Conservation (phyloP, 2,113 vertebrate genomes). For the Labeo rohita region DNA sequence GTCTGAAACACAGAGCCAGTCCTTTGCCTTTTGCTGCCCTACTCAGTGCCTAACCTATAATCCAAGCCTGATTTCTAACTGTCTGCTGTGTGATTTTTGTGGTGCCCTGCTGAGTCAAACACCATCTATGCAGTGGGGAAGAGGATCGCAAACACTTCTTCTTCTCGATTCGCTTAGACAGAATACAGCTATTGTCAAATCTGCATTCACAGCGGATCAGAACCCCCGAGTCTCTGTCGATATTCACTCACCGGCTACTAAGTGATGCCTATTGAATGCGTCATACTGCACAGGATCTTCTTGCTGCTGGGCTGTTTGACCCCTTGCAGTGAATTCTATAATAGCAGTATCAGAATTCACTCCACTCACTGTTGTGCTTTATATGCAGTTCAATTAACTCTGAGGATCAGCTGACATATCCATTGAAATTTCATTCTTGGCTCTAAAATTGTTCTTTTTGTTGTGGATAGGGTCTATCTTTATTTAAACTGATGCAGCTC, state of each 20-base stretch:
- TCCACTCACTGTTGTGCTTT: conserved; percentile 13
- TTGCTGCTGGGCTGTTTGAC: conserved; percentile 25
- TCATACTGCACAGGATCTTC: conserved; percentile 24
- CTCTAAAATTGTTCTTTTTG: not conserved
- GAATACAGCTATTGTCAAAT: conserved; percentile 41
- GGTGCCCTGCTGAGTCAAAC: conserved; percentile 2
- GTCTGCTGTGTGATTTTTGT: not conserved
- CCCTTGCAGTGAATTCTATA: conserved; percentile 4
- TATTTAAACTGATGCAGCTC: not conserved
- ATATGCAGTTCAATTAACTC: conserved; percentile 20
- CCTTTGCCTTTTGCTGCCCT: not conserved
- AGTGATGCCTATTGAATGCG: conserved; percentile 39
- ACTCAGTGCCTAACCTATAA: not conserved
- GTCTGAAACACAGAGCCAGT: not conserved
- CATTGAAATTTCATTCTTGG: not conserved
- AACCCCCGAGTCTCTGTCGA: conserved; percentile 30
- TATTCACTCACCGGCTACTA: conserved; percentile 33
- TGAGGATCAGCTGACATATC: not conserved
- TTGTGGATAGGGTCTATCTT: not conserved
- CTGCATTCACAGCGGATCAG: conserved; percentile 36
- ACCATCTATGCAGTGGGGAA: not conserved
- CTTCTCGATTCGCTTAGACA: not conserved
- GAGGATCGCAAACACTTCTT: not conserved
- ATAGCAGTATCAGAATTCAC: conserved; percentile 23
- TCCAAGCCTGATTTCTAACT: not conserved